Conservation (phyloP, 2,888 invertebrate genomes). For the Thera obeliscata region DNA sequence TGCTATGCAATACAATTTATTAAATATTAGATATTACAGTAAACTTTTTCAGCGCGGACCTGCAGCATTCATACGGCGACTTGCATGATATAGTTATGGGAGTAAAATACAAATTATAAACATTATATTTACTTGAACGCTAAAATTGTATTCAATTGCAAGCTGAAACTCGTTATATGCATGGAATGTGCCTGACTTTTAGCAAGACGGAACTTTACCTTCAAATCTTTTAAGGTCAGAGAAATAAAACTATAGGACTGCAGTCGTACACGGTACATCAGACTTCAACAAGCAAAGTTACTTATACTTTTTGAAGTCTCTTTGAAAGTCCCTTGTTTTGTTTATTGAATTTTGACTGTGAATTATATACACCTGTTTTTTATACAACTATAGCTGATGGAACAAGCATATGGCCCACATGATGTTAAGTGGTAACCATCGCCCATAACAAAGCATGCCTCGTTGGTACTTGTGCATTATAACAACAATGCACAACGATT, state of each 20-base stretch:
- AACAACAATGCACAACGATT: too few species aligned
- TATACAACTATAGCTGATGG: too few species aligned
- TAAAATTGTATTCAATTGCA: conserved; percentile 16
- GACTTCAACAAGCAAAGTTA: conserved; percentile 15
- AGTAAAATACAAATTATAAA: conserved; percentile 2
- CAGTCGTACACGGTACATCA: conserved; percentile 13
- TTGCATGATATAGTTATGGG: conserved; percentile 19
- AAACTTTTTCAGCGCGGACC: background rate
- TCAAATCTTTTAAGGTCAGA: conserved; percentile 11
- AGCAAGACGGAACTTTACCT: conserved; percentile 18
- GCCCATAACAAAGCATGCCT: too few species aligned
- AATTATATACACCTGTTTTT: background rate
- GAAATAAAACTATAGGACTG: conserved; percentile 19
- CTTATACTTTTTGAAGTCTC: conserved; percentile 14
- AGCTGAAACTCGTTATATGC: conserved; percentile 29
- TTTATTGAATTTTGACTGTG: background rate
- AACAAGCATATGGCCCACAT: too few species aligned
- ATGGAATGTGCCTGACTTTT: conserved; percentile 32
- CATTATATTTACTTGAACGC: background rate
- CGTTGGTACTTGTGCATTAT: too few species aligned
- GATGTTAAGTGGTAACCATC: too few species aligned
- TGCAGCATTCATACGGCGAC: background rate
- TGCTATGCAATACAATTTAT: background rate
- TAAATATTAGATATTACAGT: background rate
- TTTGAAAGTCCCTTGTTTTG: background rate